phyloP scores from a whole-genome alignment of 35 echinoderm and acorn worm genomes.

The Diadema setosum region DNA sequence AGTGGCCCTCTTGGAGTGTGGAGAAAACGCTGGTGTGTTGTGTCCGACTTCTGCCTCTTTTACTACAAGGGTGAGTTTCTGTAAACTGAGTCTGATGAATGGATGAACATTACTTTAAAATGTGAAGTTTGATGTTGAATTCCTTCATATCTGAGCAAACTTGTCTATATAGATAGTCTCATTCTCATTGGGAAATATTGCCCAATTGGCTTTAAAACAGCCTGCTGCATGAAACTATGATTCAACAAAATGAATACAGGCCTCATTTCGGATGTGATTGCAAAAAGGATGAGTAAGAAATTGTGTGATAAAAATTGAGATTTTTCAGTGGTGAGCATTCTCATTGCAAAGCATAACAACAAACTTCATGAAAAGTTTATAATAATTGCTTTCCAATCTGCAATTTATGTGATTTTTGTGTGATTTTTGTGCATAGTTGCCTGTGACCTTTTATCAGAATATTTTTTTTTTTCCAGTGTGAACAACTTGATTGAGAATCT shows the following conservation, averaged over 20 bases:
- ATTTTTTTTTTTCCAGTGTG: too few relatives aligned
- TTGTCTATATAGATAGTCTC: not conserved
- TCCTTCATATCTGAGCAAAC: not conserved
- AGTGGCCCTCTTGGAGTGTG: conserved; percentile 29
- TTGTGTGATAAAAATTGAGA: too few relatives aligned
- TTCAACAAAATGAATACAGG: not conserved
- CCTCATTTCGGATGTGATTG: too few relatives aligned
- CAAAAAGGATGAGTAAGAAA: too few relatives aligned
- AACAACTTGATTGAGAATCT: too few relatives aligned
- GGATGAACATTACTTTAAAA: not conserved
- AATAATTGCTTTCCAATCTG: too few relatives aligned
- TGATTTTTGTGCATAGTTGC: too few relatives aligned
- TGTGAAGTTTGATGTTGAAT: not conserved
- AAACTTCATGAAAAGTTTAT: too few relatives aligned
- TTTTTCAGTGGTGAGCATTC: too few relatives aligned
- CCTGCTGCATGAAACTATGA: not conserved
- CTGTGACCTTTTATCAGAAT: too few relatives aligned
- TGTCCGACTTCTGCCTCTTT: conserved; percentile 88
- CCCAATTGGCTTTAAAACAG: not conserved
- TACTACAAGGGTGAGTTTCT: conserved; percentile 81
- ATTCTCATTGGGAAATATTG: not conserved
- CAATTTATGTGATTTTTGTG: too few relatives aligned
- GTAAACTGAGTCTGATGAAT: not conserved
- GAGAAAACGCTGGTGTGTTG: conserved; percentile 83
- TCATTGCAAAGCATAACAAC: too few relatives aligned